Conservation (phyloP, 2,113 vertebrate species). For the Laticauda colubrina region DNA sequence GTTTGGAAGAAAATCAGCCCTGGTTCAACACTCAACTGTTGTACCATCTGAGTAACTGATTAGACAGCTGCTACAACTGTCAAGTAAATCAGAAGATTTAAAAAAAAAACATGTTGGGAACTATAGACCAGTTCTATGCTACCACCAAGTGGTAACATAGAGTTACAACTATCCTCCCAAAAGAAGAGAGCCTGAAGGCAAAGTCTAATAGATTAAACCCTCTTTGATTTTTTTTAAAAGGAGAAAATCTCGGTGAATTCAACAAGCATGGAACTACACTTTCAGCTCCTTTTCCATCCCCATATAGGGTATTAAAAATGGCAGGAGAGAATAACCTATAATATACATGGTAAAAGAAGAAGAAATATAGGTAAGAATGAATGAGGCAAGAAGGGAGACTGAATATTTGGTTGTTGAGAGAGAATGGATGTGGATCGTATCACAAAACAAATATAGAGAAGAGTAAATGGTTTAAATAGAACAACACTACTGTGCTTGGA, state of each 20-base stretch:
- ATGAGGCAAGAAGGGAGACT: not conserved
- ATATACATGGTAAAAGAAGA: not conserved
- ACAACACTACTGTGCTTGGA: not conserved
- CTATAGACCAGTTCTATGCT: not conserved
- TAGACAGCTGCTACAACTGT: constrained; percentile 1
- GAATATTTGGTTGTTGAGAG: not conserved
- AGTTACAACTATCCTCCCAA: not conserved
- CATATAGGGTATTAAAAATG: not conserved
- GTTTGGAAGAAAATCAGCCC: not conserved
- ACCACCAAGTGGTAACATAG: not conserved
- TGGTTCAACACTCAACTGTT: not conserved
- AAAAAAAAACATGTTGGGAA: not conserved
- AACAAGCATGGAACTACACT: not conserved
- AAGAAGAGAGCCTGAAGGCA: not conserved
- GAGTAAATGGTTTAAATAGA: not conserved
- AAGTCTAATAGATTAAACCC: not conserved
- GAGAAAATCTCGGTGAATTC: not conserved
- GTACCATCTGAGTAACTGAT: not conserved
- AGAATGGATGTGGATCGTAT: not conserved
- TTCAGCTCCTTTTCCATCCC: not conserved
- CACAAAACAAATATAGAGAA: not conserved
- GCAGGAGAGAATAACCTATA: not conserved
- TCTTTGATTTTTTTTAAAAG: not conserved
- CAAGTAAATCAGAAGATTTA: not conserved
- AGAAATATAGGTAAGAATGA: not conserved